These are phyloP conservation scores for Hystrix cristata DNA, from an alignment of 2,113 vertebrate species.

Conservation along the genomic window DNA sequence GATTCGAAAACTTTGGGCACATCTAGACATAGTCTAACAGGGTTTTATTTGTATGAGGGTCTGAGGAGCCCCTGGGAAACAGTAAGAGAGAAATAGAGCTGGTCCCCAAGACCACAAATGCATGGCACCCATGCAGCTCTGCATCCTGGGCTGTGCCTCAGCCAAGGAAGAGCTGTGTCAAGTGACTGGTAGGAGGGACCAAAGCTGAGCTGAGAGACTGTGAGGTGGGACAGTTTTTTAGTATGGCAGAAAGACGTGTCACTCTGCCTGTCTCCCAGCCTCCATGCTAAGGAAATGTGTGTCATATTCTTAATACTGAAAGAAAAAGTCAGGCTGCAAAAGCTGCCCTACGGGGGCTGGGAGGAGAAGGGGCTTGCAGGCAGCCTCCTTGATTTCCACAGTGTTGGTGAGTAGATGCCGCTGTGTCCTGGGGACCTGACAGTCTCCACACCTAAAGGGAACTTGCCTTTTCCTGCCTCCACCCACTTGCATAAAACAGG, in stretches of 20 bases:
- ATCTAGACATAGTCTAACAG: background rate
- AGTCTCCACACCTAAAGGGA: background rate
- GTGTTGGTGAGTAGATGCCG: background rate
- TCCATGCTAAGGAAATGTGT: background rate
- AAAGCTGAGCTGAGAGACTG: too few species aligned
- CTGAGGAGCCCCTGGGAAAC: background rate
- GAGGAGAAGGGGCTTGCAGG: background rate
- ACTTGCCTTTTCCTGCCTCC: background rate
- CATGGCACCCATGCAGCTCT: background rate
- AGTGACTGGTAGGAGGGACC: too few species aligned
- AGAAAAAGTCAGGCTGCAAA: background rate
- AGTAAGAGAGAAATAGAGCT: background rate
- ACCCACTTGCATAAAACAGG: background rate
- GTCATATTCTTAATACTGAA: background rate
- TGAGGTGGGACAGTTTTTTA: background rate
- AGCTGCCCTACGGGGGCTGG: background rate
- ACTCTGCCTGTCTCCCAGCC: background rate
- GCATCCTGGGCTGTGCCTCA: background rate
- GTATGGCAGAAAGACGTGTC: background rate
- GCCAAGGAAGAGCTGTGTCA: background rate
- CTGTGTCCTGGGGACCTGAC: background rate
- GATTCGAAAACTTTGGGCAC: background rate
- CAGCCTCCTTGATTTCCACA: background rate
- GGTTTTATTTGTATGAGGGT: background rate
- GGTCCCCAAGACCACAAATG: too few species aligned